These are phyloP conservation scores for Silvanus unidentatus DNA, from an alignment of 2,888 invertebrate species.

Conservation along the genomic window DNA sequence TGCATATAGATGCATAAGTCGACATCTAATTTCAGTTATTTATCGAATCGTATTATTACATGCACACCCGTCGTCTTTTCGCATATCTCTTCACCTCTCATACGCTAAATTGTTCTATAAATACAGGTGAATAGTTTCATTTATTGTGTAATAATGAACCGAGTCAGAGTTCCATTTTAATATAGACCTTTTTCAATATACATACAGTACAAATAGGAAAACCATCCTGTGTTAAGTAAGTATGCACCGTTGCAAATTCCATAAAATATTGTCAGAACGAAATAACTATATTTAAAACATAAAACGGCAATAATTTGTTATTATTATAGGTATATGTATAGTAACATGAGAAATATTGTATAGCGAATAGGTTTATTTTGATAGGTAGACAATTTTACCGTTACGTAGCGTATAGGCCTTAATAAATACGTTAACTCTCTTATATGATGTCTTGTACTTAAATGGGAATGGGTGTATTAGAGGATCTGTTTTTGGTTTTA, in stretches of 20 bases:
- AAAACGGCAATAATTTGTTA: constrained; percentile 18
- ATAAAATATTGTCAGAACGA: constrained; percentile 8
- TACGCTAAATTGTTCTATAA: constrained; percentile 15
- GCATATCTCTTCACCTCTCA: constrained; percentile 15
- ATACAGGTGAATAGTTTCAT: constrained; percentile 11
- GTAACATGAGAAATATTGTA: constrained; percentile 1
- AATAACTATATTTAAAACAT: constrained; percentile 16
- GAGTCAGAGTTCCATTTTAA: constrained; percentile 17
- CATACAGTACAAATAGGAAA: no score
- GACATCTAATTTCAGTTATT: constrained; percentile 20
- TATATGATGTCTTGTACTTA: no score
- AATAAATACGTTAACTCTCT: no score
- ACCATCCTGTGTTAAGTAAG: no score
- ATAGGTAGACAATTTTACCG: constrained; percentile 1
- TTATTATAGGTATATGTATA: constrained; percentile 11
- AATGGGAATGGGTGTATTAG: no score
- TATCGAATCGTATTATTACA: constrained; percentile 19
- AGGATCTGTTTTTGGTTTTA: no score
- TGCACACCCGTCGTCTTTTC: constrained; percentile 17
- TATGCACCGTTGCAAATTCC: constrained; percentile 16
- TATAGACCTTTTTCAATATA: no score
- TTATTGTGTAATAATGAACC: constrained; percentile 18
- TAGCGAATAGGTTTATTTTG: constrained; percentile 1
- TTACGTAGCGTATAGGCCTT: not conserved
- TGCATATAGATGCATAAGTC: constrained; percentile 16